These are phyloP conservation scores for Corvus moneduloides DNA, from an alignment of 2,113 vertebrate species.

Conservation along the genomic window DNA sequence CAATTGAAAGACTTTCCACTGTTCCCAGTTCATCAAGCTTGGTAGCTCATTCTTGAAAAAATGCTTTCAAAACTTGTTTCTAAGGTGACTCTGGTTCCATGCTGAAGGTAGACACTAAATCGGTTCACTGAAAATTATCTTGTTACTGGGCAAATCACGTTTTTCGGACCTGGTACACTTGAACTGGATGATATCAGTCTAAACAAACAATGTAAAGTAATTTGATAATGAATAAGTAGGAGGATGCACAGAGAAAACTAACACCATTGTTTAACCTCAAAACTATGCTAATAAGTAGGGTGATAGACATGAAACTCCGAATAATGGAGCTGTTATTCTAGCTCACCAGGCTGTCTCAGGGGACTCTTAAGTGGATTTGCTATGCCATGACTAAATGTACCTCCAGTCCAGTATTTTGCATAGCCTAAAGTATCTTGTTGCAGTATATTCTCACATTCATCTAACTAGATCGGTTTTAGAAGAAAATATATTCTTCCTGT, in stretches of 20 bases:
- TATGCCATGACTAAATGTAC: conserved; percentile 26
- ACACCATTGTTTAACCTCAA: conserved; percentile 59
- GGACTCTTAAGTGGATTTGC: conserved; percentile 43
- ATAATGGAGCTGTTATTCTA: conserved; percentile 67
- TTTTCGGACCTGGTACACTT: conserved; percentile 32
- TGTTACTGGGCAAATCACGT: neutral
- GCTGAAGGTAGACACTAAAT: neutral
- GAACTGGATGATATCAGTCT: conserved; percentile 1
- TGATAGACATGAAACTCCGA: conserved; percentile 22
- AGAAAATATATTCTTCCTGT: conserved; percentile 13
- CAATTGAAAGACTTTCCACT: neutral
- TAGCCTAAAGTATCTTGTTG: conserved; percentile 45
- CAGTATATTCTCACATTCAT: conserved; percentile 11
- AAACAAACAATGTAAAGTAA: conserved; percentile 60
- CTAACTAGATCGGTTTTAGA: conserved; percentile 49
- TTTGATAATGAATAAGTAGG: conserved; percentile 56
- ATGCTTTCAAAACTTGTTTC: neutral
- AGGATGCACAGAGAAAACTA: conserved; percentile 48
- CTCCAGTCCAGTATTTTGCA: neutral
- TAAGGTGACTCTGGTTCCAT: neutral
- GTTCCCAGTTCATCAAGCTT: neutral
- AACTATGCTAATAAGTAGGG: conserved; percentile 63
- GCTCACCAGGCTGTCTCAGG: conserved; percentile 43
- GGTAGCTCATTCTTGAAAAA: neutral
- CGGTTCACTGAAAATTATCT: neutral